Evolutionary conservation across 1,140 invertebrate species (phyloP).

Genomic region (Cyclargus thomasi): DNA sequence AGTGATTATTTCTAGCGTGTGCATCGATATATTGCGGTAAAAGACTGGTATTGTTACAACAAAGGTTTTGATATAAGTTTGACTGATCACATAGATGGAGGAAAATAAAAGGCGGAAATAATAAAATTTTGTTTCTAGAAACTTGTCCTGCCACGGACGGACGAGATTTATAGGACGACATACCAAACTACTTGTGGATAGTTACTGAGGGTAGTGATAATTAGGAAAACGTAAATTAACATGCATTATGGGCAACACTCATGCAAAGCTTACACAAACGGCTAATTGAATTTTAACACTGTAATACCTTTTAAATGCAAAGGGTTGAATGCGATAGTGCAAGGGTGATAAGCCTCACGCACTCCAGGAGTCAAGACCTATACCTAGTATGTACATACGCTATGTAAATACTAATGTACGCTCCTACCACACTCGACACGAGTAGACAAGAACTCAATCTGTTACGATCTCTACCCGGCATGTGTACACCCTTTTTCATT

Average conservation of each 20-base stretch:
- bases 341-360: constrained; percentile 1
- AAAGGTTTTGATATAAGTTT: neutral
- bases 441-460: constrained; percentile 13
- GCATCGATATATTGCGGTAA: neutral
- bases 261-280: neutral
- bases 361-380: constrained; percentile 8
- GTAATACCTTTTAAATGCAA: neutral
- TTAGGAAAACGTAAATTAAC: neutral
- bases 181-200: neutral
- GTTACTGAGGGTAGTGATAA: neutral
- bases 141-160: too few relatives aligned
- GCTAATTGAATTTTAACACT: neutral
- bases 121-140: too few relatives aligned
- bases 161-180: too few relatives aligned
- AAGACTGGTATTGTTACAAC: neutral
- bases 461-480: neutral
- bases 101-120: too few relatives aligned
- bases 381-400: constrained; percentile 4
- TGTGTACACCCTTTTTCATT: constrained; percentile 8
- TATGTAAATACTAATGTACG: constrained; percentile 2
- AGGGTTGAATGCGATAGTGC: neutral
- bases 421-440: neutral
- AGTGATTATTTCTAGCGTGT: constrained; percentile 16
- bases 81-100: too few relatives aligned
- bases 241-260: neutral